Percentiles rank a stretch among this genome's conserved stretches.
phyloP scores from a whole-genome alignment of 2,797 vertebrate genomes.

The Lithobates sylvaticus region DNA sequence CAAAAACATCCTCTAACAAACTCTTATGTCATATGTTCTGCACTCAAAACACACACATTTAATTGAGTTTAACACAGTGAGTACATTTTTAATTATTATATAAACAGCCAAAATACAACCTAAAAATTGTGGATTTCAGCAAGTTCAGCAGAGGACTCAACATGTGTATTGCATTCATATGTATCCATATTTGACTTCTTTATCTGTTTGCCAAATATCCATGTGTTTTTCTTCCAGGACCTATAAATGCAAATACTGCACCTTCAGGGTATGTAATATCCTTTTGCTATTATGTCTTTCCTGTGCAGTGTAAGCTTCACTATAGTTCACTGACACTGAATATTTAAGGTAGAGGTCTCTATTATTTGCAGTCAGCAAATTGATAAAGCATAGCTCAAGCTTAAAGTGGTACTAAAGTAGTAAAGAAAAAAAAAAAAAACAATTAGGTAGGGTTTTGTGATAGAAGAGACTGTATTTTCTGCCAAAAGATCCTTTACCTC shows the following conservation, averaged over 20 bases:
- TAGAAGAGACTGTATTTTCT: too few species aligned
- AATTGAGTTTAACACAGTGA: neutral
- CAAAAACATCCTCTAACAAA: neutral
- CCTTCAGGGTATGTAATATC: slow-evolving; percentile 29
- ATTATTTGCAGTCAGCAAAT: too few species aligned
- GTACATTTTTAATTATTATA: neutral
- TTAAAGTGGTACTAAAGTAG: too few species aligned
- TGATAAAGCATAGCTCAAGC: too few species aligned
- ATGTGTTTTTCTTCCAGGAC: slow-evolving; percentile 41
- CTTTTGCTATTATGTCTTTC: slow-evolving; percentile 32
- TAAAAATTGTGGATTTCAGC: neutral
- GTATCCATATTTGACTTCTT: slow-evolving; percentile 40
- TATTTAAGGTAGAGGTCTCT: too few species aligned
- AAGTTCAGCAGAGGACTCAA: neutral
- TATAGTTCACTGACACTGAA: too few species aligned
- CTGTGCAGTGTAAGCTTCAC: neutral
- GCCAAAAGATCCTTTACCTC: too few species aligned
- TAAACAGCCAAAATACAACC: neutral
- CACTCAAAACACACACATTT: neutral
- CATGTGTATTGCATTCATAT: slow-evolving; percentile 12
- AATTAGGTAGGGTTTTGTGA: too few species aligned
- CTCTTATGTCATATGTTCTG: neutral
- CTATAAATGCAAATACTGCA: slow-evolving; percentile 35
- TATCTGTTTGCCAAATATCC: slow-evolving; percentile 20
- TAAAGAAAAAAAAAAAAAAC: too few species aligned